These are phyloP conservation scores for Alfaro cultratus DNA, from an alignment of 2,797 vertebrate genomes.

Conservation along the genomic window DNA sequence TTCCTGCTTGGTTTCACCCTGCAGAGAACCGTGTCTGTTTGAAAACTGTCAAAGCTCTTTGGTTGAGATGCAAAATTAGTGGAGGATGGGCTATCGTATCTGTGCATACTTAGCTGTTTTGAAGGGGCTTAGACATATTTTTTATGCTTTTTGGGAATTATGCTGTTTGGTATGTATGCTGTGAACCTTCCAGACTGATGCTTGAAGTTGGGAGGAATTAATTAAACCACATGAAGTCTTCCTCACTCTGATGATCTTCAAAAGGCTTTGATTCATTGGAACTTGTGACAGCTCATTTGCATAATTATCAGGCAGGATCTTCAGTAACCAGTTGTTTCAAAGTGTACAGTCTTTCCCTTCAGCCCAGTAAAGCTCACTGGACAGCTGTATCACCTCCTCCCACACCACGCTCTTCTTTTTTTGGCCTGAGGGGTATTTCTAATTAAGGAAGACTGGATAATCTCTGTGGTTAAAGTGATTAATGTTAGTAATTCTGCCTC, in stretches of 20 bases:
- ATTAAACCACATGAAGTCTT: conserved; percentile 2
- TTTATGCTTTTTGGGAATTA: background rate
- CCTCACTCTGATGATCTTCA: conserved; percentile 18
- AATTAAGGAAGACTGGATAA: conserved; percentile 59
- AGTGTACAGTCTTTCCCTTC: conserved; percentile 9
- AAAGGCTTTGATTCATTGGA: conserved; percentile 18
- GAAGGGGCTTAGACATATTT: background rate
- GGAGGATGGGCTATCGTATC: background rate
- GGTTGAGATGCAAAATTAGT: background rate
- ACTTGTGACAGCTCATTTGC: conserved; percentile 22
- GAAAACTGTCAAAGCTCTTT: conserved; percentile 3
- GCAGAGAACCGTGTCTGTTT: background rate
- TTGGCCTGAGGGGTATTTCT: conserved; percentile 42
- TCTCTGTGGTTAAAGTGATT: conserved; percentile 61
- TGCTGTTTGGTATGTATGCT: conserved; percentile 8
- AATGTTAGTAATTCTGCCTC: conserved; percentile 60
- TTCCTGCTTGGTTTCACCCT: conserved; percentile 2
- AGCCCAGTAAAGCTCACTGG: conserved; percentile 33
- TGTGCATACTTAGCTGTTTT: background rate
- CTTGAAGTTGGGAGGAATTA: conserved; percentile 16
- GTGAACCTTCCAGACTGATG: conserved; percentile 1
- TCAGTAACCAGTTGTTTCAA: conserved; percentile 26
- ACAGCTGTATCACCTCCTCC: conserved; percentile 26
- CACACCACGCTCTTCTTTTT: conserved; percentile 22
- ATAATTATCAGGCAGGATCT: conserved; percentile 9